These are phyloP conservation scores for Sinella curviseta DNA, from an alignment of 1,140 invertebrate genomes.

Conservation along the genomic window DNA sequence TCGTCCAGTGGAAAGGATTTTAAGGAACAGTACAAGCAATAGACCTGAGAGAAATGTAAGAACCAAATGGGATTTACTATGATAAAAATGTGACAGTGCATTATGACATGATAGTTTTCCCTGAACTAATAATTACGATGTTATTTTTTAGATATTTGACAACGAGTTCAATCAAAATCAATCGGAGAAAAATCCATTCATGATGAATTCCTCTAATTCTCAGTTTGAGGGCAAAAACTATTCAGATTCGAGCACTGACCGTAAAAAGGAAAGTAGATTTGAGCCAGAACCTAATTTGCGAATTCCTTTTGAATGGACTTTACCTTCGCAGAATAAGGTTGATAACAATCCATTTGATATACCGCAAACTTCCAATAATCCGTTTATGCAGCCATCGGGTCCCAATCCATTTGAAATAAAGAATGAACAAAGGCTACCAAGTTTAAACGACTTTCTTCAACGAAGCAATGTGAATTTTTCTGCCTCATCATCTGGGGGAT, in stretches of 20 bases:
- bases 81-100: too few species aligned
- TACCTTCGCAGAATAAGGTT: not conserved
- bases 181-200: not conserved
- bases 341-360: slow-evolving; percentile 36
- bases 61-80: too few species aligned
- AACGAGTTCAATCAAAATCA: not conserved
- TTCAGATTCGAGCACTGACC: not conserved
- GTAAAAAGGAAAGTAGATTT: not conserved
- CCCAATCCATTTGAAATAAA: not conserved
- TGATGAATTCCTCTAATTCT: not conserved
- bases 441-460: slow-evolving; percentile 5
- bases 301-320: slow-evolving; percentile 11
- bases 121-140: too few species aligned
- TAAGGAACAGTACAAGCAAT: not conserved
- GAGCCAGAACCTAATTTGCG: not conserved
- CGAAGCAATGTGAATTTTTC: not conserved
- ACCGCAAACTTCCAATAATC: slow-evolving; percentile 11
- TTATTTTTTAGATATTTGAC: not conserved
- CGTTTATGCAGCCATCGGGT: not conserved
- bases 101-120: too few species aligned
- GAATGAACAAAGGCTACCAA: not conserved
- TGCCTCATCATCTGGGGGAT: not conserved
- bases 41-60: not conserved
- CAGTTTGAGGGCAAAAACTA: too few species aligned
- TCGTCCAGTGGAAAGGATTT: not conserved